Conservation (phyloP, 2,113 vertebrate species). For the Elgaria multicarinata region DNA sequence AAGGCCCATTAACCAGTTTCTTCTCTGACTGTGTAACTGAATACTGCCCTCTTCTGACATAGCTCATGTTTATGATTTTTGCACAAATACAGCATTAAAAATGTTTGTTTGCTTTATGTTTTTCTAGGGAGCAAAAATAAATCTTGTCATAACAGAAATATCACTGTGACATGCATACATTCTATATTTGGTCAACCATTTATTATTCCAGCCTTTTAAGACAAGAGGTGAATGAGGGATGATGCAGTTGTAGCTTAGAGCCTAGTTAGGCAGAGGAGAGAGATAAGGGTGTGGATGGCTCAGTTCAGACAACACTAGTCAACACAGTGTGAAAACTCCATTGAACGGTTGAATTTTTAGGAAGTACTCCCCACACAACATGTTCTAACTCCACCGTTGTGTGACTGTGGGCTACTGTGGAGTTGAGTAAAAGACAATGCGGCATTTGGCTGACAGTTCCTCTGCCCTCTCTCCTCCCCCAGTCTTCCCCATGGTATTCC, state of each 20-base stretch:
- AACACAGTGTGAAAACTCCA: too few species aligned
- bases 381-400: too few species aligned
- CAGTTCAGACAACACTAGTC: too few species aligned
- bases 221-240: not conserved
- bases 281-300: too few species aligned
- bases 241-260: not conserved
- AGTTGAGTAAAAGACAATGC: too few species aligned
- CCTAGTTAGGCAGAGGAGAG: not conserved
- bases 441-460: too few species aligned
- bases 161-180: not conserved
- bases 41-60: constrained; percentile 66
- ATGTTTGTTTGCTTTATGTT: not conserved
- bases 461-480: too few species aligned
- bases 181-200: not conserved
- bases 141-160: not conserved
- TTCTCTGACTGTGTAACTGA: constrained; percentile 29
- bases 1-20: not conserved
- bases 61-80: not conserved
- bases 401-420: too few species aligned
- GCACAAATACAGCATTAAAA: not conserved
- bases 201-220: not conserved
- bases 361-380: too few species aligned
- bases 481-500: too few species aligned
- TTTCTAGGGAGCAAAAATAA: not conserved
- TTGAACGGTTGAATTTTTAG: too few species aligned